A percentile compares a stretch with the other conserved stretches of the same genome.
These are phyloP conservation scores for Saccopteryx leptura DNA, from an alignment of 2,113 vertebrate species.

Conservation along the genomic window DNA sequence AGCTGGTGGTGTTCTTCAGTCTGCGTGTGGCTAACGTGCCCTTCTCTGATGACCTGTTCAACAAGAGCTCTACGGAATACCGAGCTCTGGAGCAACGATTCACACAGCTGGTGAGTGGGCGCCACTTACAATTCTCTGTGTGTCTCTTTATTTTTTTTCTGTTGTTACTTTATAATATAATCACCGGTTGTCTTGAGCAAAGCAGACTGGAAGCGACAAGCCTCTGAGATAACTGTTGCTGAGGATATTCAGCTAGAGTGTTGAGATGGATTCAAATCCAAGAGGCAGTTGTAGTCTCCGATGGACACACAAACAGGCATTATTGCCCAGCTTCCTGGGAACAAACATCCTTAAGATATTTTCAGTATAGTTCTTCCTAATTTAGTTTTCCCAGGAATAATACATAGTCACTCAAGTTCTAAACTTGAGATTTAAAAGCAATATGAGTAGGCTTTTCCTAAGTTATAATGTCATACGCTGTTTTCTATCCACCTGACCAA, in stretches of 20 bases:
- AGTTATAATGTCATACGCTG: neutral
- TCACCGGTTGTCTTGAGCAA: neutral
- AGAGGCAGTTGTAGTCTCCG: neutral
- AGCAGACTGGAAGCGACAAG: neutral
- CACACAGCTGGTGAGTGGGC: slow-evolving; percentile 92
- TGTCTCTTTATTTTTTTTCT: neutral
- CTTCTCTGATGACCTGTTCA: slow-evolving; percentile 95
- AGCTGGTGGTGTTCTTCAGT: slow-evolving; percentile 97
- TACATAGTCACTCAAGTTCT: neutral
- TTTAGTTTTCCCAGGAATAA: neutral
- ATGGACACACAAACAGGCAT: neutral
- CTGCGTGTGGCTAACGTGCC: slow-evolving; percentile 94
- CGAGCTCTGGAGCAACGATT: slow-evolving; percentile 92
- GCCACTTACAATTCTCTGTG: neutral
- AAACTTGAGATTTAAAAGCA: neutral
- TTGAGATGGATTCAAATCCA: neutral
- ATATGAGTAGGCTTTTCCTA: neutral
- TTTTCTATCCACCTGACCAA: neutral
- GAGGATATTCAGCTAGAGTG: neutral
- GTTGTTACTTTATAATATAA: neutral
- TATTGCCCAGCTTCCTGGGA: neutral
- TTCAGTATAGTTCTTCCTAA: neutral
- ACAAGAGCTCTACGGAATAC: slow-evolving; percentile 94
- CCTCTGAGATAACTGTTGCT: neutral
- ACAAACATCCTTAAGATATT: slow-evolving; percentile 23